Evolutionary conservation across 2,113 vertebrate genomes (phyloP).

Genomic region (Todiramphus chloris): DNA sequence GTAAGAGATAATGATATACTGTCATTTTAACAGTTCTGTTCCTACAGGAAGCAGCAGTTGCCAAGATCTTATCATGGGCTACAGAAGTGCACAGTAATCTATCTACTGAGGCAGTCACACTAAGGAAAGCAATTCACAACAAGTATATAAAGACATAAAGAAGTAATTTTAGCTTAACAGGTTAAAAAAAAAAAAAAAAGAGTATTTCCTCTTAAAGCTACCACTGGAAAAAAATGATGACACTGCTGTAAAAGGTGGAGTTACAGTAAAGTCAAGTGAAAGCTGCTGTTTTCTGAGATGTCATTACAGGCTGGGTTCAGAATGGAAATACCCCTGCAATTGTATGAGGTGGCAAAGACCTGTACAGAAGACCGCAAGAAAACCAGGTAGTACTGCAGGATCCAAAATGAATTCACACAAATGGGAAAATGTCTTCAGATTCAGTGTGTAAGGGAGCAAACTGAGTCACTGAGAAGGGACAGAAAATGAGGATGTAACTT

Average conservation of each 20-base stretch:
- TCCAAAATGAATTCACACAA: not conserved
- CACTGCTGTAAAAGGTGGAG: not conserved
- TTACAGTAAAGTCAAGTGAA: not conserved
- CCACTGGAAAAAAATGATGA: not conserved
- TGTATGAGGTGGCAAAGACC: not conserved
- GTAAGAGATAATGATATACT: not conserved
- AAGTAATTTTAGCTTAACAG: not conserved
- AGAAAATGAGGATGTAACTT: not conserved
- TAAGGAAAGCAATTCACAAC: not conserved
- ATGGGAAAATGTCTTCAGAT: not conserved
- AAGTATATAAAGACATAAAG: not conserved
- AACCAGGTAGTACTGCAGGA: not conserved
- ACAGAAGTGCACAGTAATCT: not conserved
- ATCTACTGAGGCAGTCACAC: not conserved
- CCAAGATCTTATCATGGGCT: not conserved
- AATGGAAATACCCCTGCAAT: not conserved
- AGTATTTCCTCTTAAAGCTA: not conserved
- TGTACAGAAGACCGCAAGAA: not conserved
- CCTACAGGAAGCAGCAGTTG: not conserved
- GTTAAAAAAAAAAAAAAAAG: not conserved
- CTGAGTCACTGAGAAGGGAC: not conserved
- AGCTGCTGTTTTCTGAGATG: not conserved
- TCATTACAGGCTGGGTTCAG: not conserved
- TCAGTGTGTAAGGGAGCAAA: not conserved
- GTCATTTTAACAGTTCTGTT: constrained; percentile 10